Evolutionary conservation across 2,888 invertebrate genomes (phyloP).

Genomic region (Pseudolycoriella hygida): DNA sequence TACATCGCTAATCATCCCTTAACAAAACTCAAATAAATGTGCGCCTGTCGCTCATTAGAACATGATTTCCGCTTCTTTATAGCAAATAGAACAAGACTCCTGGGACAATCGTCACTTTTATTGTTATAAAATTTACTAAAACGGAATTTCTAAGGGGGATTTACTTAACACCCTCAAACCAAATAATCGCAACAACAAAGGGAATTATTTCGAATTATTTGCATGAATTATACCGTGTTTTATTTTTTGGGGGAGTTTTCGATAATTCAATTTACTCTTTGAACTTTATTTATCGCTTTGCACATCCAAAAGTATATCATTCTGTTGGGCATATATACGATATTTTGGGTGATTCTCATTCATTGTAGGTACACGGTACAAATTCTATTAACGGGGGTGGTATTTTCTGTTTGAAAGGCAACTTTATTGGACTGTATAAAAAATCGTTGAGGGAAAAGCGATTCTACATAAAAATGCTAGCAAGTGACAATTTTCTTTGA

Average conservation of each 20-base stretch:
- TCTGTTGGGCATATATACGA: not conserved
- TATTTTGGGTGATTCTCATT: not conserved
- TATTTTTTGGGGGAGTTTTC: constrained; percentile 2
- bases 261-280: constrained; percentile 8
- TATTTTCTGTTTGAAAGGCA: too few species aligned
- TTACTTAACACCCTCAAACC: constrained; percentile 4
- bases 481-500: not conserved
- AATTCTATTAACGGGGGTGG: too few species aligned
- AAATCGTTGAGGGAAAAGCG: not conserved
- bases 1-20: too few species aligned
- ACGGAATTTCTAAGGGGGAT: not conserved
- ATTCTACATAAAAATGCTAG: not conserved
- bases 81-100: constrained; percentile 1
- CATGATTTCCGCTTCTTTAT: constrained; percentile 3
- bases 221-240: constrained; percentile 6
- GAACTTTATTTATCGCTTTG: constrained; percentile 1
- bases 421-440: too few species aligned
- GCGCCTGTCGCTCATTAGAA: constrained; percentile 1
- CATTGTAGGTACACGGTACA: not conserved
- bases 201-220: constrained; percentile 8
- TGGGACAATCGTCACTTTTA: constrained; percentile 3
- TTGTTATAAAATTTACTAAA: constrained; percentile 1
- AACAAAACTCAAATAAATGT: not conserved
- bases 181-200: constrained; percentile 8
- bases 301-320: not conserved